Evolutionary conservation across 2,113 vertebrate species (phyloP).

Genomic region (Erythrolamprus reginae): DNA sequence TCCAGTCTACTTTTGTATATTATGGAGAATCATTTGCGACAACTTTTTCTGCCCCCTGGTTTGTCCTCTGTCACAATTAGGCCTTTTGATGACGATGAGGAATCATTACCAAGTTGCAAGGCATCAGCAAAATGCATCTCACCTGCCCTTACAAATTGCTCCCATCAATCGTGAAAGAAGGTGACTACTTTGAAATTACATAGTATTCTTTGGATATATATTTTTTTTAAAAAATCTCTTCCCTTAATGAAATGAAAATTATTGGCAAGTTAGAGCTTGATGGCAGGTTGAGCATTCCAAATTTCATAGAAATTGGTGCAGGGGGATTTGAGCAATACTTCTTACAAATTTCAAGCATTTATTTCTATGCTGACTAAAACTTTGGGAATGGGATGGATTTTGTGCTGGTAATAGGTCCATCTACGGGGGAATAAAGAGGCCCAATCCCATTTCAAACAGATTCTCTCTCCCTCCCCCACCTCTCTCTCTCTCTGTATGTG

Average conservation of each 20-base stretch:
- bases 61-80: slow-evolving; percentile 17
- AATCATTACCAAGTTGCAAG: background rate
- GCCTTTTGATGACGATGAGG: background rate
- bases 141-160: background rate
- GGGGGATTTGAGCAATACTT: background rate
- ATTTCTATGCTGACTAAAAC: background rate
- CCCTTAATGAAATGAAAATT: background rate
- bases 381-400: background rate
- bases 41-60: background rate
- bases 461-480: too few species aligned
- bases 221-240: background rate
- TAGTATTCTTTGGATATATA: background rate
- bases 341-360: background rate
- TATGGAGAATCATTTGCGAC: slow-evolving; percentile 23
- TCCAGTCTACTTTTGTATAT: slow-evolving; percentile 23
- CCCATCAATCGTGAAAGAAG: background rate
- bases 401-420: background rate
- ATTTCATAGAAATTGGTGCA: background rate
- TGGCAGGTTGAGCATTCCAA: background rate
- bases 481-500: too few species aligned
- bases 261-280: background rate
- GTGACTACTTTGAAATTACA: background rate
- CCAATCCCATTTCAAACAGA: background rate
- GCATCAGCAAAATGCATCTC: slow-evolving; percentile 11
- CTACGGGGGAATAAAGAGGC: background rate